Base-by-base conservation (phyloP, 2,113 vertebrate genomes). In the Sminthopsis crassicaudata region DNA sequence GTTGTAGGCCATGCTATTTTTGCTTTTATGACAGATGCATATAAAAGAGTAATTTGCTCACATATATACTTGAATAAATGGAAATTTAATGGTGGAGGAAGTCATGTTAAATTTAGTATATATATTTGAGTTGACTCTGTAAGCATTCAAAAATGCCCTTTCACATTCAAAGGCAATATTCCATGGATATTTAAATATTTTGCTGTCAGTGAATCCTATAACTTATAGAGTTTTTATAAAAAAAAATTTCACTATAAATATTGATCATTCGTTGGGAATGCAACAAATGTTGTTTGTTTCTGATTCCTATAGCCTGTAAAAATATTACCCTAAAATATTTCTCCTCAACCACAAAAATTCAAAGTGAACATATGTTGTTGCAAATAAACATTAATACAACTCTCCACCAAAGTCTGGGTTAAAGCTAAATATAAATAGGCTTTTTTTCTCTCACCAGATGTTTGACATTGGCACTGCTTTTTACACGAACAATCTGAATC, bases 261-360 rank as follows among this genome's bases (percentile, higher is more conserved):
- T 91, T 93, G 36, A 91, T 54, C 55, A 92, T 92, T 94, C 22
- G 92, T 94, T 91, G 53, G 48, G 0, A 94, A 95, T 95, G 97
- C 30, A 95, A 93, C 94, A 96, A 98, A 96, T 97, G 91, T 36
- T 97, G 95, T 96, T 97, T 96, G 88, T 96, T 97, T 98, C 94
- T 27, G 50, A 94, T 24, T 95, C 57, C 11, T 96, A 55, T 91
- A 67, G 95, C 27, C 91, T 97, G 60, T 94, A 91, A 88, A 92
- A 95, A 90, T 93, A 89, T 94, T 96, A 94, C 14, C 67, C 97
- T 97, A 94, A 97, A 97, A 95, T 96, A 97, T 97, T 98, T 98
- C 27, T 95, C n/a, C 55, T 91, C 52, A 90, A 88, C 96, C 93
- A 91, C 52, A 94, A 95, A 97, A 94, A 96, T 50, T 94, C 60